Evolutionary conservation across 2,888 invertebrate genomes (phyloP).

Genomic region (Theretra japonica): DNA sequence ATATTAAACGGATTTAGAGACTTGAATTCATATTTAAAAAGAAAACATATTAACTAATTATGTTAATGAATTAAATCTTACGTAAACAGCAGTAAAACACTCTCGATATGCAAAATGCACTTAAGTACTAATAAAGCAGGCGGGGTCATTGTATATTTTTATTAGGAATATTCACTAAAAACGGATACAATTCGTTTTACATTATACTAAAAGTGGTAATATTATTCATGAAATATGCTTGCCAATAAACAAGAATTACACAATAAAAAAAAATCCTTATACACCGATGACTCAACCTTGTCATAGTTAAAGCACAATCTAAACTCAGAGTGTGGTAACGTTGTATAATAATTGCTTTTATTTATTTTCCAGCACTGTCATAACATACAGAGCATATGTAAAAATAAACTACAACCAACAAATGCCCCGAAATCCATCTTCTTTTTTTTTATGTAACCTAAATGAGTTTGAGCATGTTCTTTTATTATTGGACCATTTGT

Average conservation of each 20-base stretch:
- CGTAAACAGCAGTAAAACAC: background rate
- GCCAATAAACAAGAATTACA: background rate
- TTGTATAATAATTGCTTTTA: conserved; percentile 7
- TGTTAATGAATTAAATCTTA: background rate
- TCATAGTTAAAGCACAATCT: conserved; percentile 22
- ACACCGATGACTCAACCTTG: conserved; percentile 24
- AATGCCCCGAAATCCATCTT: background rate
- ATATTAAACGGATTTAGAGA: background rate
- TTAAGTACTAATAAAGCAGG: background rate
- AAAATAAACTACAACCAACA: background rate
- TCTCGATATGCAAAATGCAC: background rate
- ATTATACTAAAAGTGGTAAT: background rate
- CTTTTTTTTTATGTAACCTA: background rate
- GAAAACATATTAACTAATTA: background rate
- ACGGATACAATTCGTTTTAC: background rate
- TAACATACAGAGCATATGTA: background rate
- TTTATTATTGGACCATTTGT: background rate
- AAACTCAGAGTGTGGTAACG: background rate
- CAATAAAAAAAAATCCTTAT: conserved; percentile 8
- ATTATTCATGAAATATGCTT: conserved; percentile 1
- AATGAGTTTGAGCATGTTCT: background rate
- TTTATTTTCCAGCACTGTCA: background rate
- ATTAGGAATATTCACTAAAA: background rate
- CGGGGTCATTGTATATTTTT: background rate
- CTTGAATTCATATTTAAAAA: background rate